These are phyloP conservation scores for Lepidonotus clava DNA, from an alignment of 2,888 invertebrate genomes.

Conservation along the genomic window DNA sequence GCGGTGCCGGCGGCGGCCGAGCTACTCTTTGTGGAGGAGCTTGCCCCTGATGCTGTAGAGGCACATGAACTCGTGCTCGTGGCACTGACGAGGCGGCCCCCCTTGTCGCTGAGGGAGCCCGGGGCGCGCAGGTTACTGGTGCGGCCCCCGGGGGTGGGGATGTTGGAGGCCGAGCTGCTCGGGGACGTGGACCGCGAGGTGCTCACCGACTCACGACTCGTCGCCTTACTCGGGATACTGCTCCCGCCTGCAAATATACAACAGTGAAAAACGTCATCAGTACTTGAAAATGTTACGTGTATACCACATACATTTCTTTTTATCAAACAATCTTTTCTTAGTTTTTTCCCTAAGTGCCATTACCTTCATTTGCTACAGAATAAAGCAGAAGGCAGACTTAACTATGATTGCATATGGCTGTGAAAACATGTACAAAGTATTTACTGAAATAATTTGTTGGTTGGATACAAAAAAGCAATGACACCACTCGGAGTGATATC, in stretches of 20 bases:
- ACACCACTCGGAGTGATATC: too few relatives aligned
- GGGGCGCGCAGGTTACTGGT: slow-evolving; percentile 59
- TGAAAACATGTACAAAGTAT: too few relatives aligned
- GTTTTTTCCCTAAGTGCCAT: too few relatives aligned
- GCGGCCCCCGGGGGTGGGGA: slow-evolving; percentile 75
- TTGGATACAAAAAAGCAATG: too few relatives aligned
- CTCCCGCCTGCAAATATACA: slow-evolving; percentile 40
- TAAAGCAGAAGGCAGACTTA: too few relatives aligned
- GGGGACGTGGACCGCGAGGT: slow-evolving; percentile 72
- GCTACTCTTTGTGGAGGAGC: slow-evolving; percentile 39
- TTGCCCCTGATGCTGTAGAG: slow-evolving; percentile 71
- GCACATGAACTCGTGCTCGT: slow-evolving; percentile 80
- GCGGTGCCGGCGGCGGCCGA: not conserved
- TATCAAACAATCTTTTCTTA: too few relatives aligned
- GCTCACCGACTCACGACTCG: slow-evolving; percentile 43
- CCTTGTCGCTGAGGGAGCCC: slow-evolving; percentile 68
- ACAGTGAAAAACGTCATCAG: too few relatives aligned
- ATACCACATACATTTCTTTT: too few relatives aligned
- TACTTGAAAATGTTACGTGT: too few relatives aligned
- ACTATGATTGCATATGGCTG: too few relatives aligned
- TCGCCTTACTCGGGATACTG: slow-evolving; percentile 41
- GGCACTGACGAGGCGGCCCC: slow-evolving; percentile 70
- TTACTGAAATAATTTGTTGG: too few relatives aligned
- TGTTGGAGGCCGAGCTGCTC: slow-evolving; percentile 69
- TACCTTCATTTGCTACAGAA: too few relatives aligned